These are phyloP conservation scores for rat (Rattus norvegicus) DNA, from an alignment of 2,113 vertebrate genomes.

Conservation along the genomic window GRCr8 NC_086036.1:70799001-70799500, in stretches of 20 bases:
- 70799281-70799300: neutral
- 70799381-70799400: neutral
- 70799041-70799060: too few species aligned
- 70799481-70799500: neutral
- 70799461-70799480: neutral
- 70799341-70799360: neutral
- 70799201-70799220: neutral
- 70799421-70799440: neutral
- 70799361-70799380: neutral
- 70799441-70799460: neutral
- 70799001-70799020: too few species aligned
- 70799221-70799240: neutral
- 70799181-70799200: neutral
- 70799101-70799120: too few species aligned
- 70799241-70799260: neutral
- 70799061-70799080: too few species aligned
- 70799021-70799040: too few species aligned
- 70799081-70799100: too few species aligned
- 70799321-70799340: neutral
- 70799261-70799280: neutral
- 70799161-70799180: neutral
- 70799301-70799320: neutral
- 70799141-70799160: too few species aligned
- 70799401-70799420: neutral
- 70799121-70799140: too few species aligned